A percentile compares a stretch with the other conserved stretches of the same genome.
phyloP scores from a whole-genome alignment of 2,113 vertebrate species.

The Psittacula cyanocephala region DNA sequence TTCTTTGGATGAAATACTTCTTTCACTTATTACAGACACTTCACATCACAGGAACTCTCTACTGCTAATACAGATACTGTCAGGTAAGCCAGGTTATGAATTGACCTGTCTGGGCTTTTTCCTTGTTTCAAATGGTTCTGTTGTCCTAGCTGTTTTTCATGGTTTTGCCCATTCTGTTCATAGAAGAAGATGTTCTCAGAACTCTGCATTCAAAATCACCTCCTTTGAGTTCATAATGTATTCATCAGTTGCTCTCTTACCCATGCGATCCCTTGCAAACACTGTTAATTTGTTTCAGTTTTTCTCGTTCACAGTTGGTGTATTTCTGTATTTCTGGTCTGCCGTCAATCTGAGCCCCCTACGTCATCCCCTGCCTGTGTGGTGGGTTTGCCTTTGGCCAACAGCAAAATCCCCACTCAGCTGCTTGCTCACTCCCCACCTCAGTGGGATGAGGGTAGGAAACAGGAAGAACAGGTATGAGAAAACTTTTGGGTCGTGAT shows the following conservation, averaged over 20 bases:
- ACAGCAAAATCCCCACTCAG: background rate
- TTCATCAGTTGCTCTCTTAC: background rate
- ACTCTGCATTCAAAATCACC: background rate
- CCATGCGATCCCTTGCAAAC: background rate
- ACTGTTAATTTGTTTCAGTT: background rate
- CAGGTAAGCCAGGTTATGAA: background rate
- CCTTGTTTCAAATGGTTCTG: background rate
- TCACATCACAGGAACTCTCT: background rate
- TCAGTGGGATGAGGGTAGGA: background rate
- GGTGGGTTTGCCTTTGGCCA: background rate
- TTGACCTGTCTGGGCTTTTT: background rate
- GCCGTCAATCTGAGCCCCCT: background rate
- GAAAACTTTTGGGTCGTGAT: rapidly evolving
- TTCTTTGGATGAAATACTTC: background rate
- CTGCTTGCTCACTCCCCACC: background rate
- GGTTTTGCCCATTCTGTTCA: background rate
- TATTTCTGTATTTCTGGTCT: background rate
- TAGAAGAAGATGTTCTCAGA: background rate
- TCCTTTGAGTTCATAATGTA: background rate
- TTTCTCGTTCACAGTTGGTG: background rate
- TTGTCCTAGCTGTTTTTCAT: background rate
- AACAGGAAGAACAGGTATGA: background rate
- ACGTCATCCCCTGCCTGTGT: background rate
- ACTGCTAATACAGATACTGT: background rate
- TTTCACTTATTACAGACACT: background rate